Conservation (phyloP, 2,113 vertebrate genomes). For the Collichthys lucidus region DNA sequence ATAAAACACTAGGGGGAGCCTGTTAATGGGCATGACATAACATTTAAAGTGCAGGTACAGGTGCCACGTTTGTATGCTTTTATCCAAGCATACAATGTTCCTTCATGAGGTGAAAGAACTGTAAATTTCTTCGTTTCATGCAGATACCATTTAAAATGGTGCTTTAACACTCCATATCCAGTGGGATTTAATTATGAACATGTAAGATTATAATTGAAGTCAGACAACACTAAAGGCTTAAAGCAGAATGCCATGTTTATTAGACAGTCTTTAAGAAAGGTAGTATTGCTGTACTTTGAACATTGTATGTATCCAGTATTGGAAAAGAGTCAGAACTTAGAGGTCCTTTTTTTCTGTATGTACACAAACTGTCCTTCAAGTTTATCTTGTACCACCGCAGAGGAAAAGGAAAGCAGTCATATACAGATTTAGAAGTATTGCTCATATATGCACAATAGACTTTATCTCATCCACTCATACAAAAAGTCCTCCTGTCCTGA, state of each 20-base stretch:
- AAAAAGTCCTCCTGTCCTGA: conserved; percentile 54
- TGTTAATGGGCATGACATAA: neutral
- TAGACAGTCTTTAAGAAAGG: conserved; percentile 61
- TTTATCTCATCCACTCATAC: conserved; percentile 39
- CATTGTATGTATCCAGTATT: conserved; percentile 47
- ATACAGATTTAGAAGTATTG: conserved; percentile 54
- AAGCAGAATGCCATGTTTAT: conserved; percentile 73
- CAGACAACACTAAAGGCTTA: conserved; percentile 6
- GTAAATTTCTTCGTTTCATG: too few relatives aligned
- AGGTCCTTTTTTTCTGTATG: conserved; percentile 18
- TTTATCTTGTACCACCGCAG: conserved; percentile 33
- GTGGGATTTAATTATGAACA: neutral
- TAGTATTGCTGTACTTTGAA: conserved; percentile 58
- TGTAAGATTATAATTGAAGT: neutral
- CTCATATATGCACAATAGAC: conserved; percentile 30
- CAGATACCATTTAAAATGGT: neutral
- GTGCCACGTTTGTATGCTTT: neutral
- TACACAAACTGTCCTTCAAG: conserved; percentile 54
- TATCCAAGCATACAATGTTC: neutral
- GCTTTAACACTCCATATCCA: neutral
- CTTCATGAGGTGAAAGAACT: neutral
- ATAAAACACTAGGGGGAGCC: conserved; percentile 3
- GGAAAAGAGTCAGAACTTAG: conserved; percentile 30
- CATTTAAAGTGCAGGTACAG: neutral
- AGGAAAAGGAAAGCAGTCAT: conserved; percentile 44